Base-by-base conservation (phyloP, 1,140 invertebrate genomes). In the Drosophila bocqueti region DNA sequence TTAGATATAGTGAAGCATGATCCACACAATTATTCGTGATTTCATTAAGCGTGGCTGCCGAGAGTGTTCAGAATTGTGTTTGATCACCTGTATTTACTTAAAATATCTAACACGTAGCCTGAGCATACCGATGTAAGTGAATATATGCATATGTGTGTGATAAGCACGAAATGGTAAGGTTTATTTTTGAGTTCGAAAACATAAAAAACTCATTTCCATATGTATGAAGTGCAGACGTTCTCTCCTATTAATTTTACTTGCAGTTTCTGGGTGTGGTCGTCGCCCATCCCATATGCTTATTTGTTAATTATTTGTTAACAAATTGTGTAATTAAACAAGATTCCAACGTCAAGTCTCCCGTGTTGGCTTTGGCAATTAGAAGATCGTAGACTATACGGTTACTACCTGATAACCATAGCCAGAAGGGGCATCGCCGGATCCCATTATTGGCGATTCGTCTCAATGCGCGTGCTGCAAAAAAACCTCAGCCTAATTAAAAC, bases 1-100 rank as follows among this genome's bases (percentile, higher is more conserved):
- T 38, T 55, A 2, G 13, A 38, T 16, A 4, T 24, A 6, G 4
- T 38, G 18, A 21, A 38, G 18, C 15, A 11, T 16, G 11, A 24
- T 1, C 4, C 6, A 1, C 9, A 38, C 34, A 24, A 24, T 38
- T 38, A 55, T 55, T 55, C 36, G 36, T 57, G 54, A 57, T 57
- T 57, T 57, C 21, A 24, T 24, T 38, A 38, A 11, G 54, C 21
- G 36, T 26, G 16, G 36, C 18, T 15, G 31, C 4, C 52, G 36
- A 57, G 18, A 36, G 36, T 40, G 45, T 46, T 46, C 31, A 8
- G 13, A 49, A 55, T 60, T 64, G 79, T 57, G 71, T 87, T 87
- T 87, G 76, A 72, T 80, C 83, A 87, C 83, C 83, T 87, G 83
- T 87, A 83, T 87, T 87, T 87, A 65, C 73, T 75, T 57, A 83